A percentile compares a stretch with the other conserved stretches of the same genome.
These are phyloP conservation scores for Lepidurus apus DNA, from an alignment of 1,140 invertebrate species.

Conservation along the genomic window DNA sequence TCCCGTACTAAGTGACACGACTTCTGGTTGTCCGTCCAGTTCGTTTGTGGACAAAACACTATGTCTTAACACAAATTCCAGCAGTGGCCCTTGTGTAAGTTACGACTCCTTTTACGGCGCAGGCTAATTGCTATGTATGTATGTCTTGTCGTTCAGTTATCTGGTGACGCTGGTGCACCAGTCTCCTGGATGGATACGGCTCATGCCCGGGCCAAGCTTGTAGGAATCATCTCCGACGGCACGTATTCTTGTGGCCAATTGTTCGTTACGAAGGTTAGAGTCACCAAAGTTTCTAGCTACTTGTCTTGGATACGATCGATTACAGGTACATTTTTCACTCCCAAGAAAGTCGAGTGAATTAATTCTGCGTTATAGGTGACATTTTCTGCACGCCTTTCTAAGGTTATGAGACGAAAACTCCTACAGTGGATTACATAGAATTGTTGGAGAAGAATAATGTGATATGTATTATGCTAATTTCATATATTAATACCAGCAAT, in stretches of 20 bases:
- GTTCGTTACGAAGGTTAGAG: background rate
- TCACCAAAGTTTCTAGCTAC: background rate
- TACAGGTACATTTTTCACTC: background rate
- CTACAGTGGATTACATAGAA: too few species aligned
- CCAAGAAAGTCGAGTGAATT: too few species aligned
- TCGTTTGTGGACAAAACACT: background rate
- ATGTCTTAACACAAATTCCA: background rate
- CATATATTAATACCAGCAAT: too few species aligned
- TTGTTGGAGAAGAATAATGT: too few species aligned
- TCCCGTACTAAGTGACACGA: background rate
- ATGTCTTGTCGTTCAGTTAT: background rate
- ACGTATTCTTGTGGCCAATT: background rate
- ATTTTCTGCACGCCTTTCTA: too few species aligned
- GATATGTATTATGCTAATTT: too few species aligned
- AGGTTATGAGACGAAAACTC: too few species aligned
- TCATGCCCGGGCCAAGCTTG: background rate
- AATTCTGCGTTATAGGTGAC: too few species aligned
- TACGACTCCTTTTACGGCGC: background rate
- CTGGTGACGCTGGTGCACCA: background rate
- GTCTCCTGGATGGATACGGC: background rate
- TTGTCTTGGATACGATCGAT: background rate
- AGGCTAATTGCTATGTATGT: background rate
- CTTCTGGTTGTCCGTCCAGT: background rate
- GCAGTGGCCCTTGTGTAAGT: background rate
- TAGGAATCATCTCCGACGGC: background rate